Evolutionary conservation across 1,140 invertebrate species (phyloP).

Genomic region (Telenomus remus): DNA sequence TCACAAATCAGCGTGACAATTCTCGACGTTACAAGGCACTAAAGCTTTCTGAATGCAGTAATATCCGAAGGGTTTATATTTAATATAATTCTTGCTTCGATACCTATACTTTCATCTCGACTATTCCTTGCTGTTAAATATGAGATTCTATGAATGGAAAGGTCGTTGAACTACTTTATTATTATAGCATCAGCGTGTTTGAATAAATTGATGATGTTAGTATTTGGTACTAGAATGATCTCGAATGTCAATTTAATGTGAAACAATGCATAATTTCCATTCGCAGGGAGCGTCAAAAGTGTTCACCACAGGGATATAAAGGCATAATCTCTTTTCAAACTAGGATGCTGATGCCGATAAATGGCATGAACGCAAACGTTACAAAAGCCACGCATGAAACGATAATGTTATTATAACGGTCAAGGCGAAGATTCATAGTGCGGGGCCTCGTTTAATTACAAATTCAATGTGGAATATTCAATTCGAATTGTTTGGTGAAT

Average conservation of each 20-base stretch:
- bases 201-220: background rate
- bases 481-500: background rate
- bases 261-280: background rate
- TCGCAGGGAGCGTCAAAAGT: background rate
- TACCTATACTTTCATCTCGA: slow-evolving; percentile 47
- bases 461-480: background rate
- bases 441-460: background rate
- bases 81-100: slow-evolving; percentile 46
- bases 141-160: slow-evolving; percentile 39
- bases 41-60: slow-evolving; percentile 56
- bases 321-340: background rate
- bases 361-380: slow-evolving; percentile 2
- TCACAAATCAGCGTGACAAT: slow-evolving; percentile 68
- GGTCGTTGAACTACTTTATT: slow-evolving; percentile 39
- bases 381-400: slow-evolving; percentile 2
- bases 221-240: too few species aligned
- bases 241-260: background rate
- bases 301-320: background rate
- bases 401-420: slow-evolving; percentile 1
- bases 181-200: slow-evolving; percentile 30
- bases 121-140: slow-evolving; percentile 38
- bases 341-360: slow-evolving; percentile 1
- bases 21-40: slow-evolving; percentile 46
- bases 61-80: slow-evolving; percentile 52
- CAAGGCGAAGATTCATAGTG: background rate